Evolutionary conservation across 2,888 invertebrate genomes (phyloP), one percentile per base, ranked within the genome.

Genomic region (Cephonodes hylas): DNA sequence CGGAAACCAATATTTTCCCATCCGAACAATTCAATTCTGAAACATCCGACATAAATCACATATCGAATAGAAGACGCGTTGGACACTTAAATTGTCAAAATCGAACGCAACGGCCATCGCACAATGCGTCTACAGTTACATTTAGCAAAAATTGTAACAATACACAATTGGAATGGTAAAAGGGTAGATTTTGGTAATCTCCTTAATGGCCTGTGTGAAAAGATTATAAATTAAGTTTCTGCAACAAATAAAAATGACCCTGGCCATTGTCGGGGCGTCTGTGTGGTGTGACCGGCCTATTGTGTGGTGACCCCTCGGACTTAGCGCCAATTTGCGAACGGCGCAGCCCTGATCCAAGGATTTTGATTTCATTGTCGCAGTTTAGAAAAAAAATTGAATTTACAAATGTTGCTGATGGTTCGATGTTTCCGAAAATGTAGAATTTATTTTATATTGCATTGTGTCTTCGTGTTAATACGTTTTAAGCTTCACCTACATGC

Each of bases 171-270:
- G 89, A 88, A 85, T 81, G 84, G 84, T 81, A 90, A 91, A 93
- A 92, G 91, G 92, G 92, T 91, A 90, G 86, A 86, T 88, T 88
- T 88, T 86, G 74, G 91, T 92, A 92, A 92, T 91, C 92, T 92
- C 85, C 92, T 91, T 92, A 91, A 92, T 91, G 90, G 91, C 84
- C 85, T 91, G 90, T 91, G 91, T 91, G 91, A 92, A 91, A 90
- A 93, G 93, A 93, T 93, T 93, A 93, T 93, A 92, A 92, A 91
- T 93, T 92, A 92, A 92, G 91, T 92, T 91, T 91, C 88, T 88
- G 89, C 85, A 88, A 91, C 93, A 91, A 93, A 93, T 92, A 92
- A 91, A 93, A 89, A 81, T 93, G 93, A 93, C 93, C 93, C 93
- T 83, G 86, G 84, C 79, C 74, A 89, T 92, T 91, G 91, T 93